These are phyloP conservation scores for Hypocryptadius cinnamomeus DNA, from an alignment of 2,113 vertebrate species.

Conservation along the genomic window DNA sequence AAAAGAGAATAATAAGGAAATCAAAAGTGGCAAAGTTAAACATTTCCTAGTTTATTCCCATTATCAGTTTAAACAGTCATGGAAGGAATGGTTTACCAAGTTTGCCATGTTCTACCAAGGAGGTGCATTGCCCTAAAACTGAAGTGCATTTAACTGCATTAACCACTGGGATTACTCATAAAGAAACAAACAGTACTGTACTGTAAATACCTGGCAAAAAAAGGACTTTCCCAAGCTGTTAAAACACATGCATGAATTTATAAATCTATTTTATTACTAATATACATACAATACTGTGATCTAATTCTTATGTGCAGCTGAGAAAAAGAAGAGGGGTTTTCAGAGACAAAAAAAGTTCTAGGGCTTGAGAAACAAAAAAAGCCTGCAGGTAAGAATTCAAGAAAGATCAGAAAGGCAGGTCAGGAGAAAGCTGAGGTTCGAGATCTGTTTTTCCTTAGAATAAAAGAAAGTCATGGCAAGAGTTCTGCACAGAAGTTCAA, in stretches of 20 bases:
- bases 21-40: background rate
- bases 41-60: background rate
- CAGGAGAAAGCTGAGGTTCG: background rate
- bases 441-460: background rate
- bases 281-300: background rate
- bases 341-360: background rate
- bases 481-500: background rate
- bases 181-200: background rate
- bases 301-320: background rate
- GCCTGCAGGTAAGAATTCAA: background rate
- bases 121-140: background rate
- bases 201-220: background rate
- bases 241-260: background rate
- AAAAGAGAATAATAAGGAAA: background rate
- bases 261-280: background rate
- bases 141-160: background rate
- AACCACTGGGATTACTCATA: background rate
- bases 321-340: background rate
- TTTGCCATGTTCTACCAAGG: background rate
- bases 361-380: background rate
- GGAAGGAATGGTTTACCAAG: background rate
- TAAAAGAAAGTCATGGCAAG: background rate
- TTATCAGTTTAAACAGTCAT: background rate
- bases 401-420: background rate
- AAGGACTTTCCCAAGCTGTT: background rate